Evolutionary conservation across 2,888 invertebrate species (phyloP), one percentile per base, ranked within the genome.

Genomic region (Parthenolecanium corni): DNA sequence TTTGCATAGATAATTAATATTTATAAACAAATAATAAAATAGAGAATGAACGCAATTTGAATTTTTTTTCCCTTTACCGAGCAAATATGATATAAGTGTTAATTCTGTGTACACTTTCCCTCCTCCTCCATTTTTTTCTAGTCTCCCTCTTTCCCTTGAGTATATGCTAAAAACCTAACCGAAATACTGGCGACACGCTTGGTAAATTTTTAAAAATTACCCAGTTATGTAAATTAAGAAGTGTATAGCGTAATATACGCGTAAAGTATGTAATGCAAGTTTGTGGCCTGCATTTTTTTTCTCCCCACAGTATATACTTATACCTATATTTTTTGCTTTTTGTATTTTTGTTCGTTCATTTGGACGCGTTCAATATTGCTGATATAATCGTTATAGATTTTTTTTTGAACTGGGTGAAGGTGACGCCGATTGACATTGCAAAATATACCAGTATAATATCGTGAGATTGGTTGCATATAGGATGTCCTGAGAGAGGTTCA

Each of bases 1-100:
- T 57, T 57, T 57, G 21, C 57, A 57, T 57, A 57, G 46, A 46
- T 57, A 57, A 57, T 57, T 57, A 57, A 57, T 57, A 57, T 57
- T 57, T 57, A 57, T 57, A 57, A 57, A 57, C 57, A 57, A 57
- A 57, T 57, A 44, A 57, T 57, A 47, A 57, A 40, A 53, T 31
- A 40, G 44, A 57, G 44, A 21, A 31, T 23, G 14, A 18, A 46
- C 38, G 42, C 42, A 57, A 46, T 57, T 57, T 31, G 20, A 57
- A 31, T 57, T 57, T 57, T 57, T 44, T 54, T 54, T n/a, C n/a
- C n/a, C n/a, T n/a, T 54, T 42, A 23, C 16, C n/a, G 1, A 9
- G 31, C 16, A 54, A 54, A 42, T 40, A 42, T 54, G 42, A 54
- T 42, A 42, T 25, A 57, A 46, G 44, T 44, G 57, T 46, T 57